A percentile compares a stretch with the other conserved stretches of the same genome.
phyloP scores from a whole-genome alignment of 37 sponge, comb jelly and placozoan genomes.

The Cliona cf. orientalis region DNA sequence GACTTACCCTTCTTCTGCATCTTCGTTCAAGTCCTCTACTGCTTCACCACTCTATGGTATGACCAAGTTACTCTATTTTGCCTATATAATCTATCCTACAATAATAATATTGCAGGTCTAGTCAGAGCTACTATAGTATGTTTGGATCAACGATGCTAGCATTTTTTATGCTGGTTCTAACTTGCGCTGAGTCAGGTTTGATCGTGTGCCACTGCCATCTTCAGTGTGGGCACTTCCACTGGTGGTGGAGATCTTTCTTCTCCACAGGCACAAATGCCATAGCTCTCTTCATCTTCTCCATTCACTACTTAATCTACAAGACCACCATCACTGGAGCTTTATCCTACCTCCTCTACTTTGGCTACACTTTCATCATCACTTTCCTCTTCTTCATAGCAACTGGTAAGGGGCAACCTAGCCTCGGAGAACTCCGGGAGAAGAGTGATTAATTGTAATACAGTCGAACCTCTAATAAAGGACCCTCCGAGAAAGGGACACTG shows the following conservation, averaged over 20 bases:
- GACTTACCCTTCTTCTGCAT: conserved; percentile 91
- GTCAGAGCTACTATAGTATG: conserved; percentile 95
- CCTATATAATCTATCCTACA: background rate
- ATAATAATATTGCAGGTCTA: conserved; percentile 57
- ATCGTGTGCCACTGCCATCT: conserved; percentile 96
- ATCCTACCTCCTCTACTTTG: conserved; percentile 85
- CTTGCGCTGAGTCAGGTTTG: conserved; percentile 85
- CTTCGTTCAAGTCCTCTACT: conserved; percentile 93
- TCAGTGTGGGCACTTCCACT: conserved; percentile 91
- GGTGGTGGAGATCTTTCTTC: conserved; percentile 97
- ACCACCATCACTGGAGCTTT: conserved; percentile 71
- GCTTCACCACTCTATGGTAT: conserved; percentile 93
- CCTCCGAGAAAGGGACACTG: too few species aligned
- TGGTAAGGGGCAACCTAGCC: conserved; percentile 65
- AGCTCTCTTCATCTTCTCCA: conserved; percentile 82
- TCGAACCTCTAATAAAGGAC: too few species aligned
- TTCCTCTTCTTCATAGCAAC: conserved; percentile 81
- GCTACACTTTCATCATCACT: conserved; percentile 85
- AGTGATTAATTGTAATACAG: background rate
- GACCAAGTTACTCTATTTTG: background rate
- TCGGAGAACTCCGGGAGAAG: too few species aligned
- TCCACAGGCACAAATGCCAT: conserved; percentile 70
- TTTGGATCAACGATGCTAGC: conserved; percentile 93
- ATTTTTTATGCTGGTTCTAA: conserved; percentile 76
- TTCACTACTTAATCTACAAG: conserved; percentile 80